Evolutionary conservation across 2,113 vertebrate genomes (phyloP).

Genomic region (Capricornis sumatraensis): DNA sequence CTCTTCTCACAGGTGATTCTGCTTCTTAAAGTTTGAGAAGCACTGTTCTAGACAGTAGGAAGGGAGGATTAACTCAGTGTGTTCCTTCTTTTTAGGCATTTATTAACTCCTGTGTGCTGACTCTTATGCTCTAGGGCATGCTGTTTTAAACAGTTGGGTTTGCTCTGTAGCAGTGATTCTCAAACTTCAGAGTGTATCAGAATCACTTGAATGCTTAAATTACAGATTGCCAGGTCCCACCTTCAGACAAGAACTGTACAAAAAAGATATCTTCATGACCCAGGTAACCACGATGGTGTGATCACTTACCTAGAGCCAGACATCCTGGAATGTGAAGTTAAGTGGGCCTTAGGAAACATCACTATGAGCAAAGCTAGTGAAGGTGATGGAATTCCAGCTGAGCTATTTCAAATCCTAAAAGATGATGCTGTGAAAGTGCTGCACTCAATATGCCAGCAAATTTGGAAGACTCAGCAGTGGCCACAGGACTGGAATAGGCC

Average conservation of each 20-base stretch:
- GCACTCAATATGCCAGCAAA: neutral
- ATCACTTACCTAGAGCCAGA: neutral
- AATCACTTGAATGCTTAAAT: neutral
- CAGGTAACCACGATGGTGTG: neutral
- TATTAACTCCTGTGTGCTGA: neutral
- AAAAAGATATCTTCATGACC: neutral
- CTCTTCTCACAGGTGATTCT: neutral
- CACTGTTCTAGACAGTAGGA: neutral
- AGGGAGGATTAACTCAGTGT: neutral
- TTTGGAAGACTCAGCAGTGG: neutral
- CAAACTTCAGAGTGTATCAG: neutral
- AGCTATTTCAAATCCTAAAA: neutral
- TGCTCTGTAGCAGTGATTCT: neutral
- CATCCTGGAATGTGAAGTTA: neutral
- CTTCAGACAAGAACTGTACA: neutral
- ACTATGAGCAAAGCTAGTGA: neutral
- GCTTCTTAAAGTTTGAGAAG: neutral
- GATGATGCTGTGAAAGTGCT: neutral
- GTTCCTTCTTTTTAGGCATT: neutral
- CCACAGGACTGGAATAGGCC: neutral
- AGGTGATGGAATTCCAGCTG: neutral
- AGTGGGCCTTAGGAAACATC: neutral
- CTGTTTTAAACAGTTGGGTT: neutral
- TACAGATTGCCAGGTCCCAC: neutral
- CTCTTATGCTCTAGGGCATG: neutral